phyloP scores from a whole-genome alignment of 2,888 invertebrate species.

The Cremastinae sp. region DNA sequence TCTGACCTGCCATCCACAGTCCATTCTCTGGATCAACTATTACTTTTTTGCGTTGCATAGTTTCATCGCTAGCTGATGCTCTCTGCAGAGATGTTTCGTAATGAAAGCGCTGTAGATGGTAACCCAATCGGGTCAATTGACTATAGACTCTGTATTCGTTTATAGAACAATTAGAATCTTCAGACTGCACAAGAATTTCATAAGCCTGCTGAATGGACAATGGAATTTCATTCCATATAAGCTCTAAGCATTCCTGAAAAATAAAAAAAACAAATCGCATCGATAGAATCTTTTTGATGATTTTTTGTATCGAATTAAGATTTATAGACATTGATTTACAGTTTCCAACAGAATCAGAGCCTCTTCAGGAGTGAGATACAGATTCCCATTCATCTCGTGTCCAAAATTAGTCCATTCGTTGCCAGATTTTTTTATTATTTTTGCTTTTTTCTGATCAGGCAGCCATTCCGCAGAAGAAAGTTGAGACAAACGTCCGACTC shows the following conservation, averaged over 20 bases:
- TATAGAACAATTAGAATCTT: constrained; percentile 76
- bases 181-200: constrained; percentile 80
- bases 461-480: constrained; percentile 83
- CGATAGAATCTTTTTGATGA: too few species aligned
- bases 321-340: too few species aligned
- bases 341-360: constrained; percentile 85
- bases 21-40: constrained; percentile 75
- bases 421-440: constrained; percentile 82
- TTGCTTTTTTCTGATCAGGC: constrained; percentile 81
- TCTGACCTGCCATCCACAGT: constrained; percentile 67
- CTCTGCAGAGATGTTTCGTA: constrained; percentile 65
- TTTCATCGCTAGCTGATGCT: constrained; percentile 59
- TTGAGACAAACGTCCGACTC: constrained; percentile 83
- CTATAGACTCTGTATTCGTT: constrained; percentile 84
- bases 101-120: constrained; percentile 82
- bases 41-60: constrained; percentile 70
- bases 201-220: constrained; percentile 86
- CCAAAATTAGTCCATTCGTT: constrained; percentile 83
- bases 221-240: constrained; percentile 82
- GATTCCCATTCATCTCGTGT: constrained; percentile 79
- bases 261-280: constrained; percentile 2
- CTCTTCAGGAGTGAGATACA: constrained; percentile 85
- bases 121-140: constrained; percentile 83
- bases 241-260: constrained; percentile 84
- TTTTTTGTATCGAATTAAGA: too few species aligned